phyloP scores from a whole-genome alignment of 1,140 invertebrate genomes.

The Amphibalanus amphitrite region DNA sequence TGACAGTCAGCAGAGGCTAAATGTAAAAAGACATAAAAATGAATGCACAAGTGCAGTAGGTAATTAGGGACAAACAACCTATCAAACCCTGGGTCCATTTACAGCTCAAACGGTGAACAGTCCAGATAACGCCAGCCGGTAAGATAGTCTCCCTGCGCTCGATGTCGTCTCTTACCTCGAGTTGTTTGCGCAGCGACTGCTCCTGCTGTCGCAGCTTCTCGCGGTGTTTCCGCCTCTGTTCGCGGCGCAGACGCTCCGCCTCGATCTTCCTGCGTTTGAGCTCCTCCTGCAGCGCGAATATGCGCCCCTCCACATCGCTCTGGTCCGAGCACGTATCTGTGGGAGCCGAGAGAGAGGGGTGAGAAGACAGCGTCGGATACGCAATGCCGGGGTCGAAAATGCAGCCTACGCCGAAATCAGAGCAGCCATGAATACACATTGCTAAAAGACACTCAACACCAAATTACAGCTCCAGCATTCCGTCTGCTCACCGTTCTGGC shows the following conservation, averaged over 20 bases:
- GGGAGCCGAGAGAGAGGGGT: too few species aligned
- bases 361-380: too few species aligned
- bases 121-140: too few species aligned
- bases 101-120: too few species aligned
- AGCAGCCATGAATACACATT: background rate
- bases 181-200: conserved; percentile 33
- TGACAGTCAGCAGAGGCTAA: too few species aligned
- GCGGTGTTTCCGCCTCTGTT: conserved; percentile 28
- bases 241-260: conserved; percentile 30
- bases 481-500: conserved; percentile 10
- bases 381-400: too few species aligned
- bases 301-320: conserved; percentile 34
- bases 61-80: too few species aligned
- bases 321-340: conserved; percentile 34
- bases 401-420: too few species aligned
- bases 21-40: too few species aligned
- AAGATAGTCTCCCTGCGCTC: too few species aligned
- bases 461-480: conserved; percentile 1
- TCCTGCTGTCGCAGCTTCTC: conserved; percentile 34
- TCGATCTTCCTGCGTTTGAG: conserved; percentile 30
- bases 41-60: too few species aligned
- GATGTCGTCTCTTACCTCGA: conserved; percentile 32
- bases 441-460: background rate
- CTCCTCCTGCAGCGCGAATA: conserved; percentile 33
- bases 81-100: too few species aligned